These are phyloP conservation scores for Tuberolachnus salignus DNA, from an alignment of 2,888 invertebrate species.

Conservation along the genomic window DNA sequence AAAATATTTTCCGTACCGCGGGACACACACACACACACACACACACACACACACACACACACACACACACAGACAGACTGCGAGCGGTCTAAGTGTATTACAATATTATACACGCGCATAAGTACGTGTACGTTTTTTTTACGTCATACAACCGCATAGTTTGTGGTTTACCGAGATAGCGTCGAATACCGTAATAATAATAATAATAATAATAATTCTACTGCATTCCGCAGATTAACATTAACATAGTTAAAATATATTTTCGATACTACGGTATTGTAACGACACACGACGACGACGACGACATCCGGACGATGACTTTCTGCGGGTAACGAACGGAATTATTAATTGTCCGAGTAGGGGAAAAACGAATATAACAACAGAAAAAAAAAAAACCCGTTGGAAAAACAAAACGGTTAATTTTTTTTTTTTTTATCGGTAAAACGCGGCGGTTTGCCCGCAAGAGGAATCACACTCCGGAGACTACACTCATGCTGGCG, in stretches of 20 bases:
- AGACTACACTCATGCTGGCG: slow-evolving; percentile 38
- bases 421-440: neutral
- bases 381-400: neutral
- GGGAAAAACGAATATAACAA: no score
- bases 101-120: no score
- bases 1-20: no score
- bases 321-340: neutral
- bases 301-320: neutral
- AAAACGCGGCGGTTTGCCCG: slow-evolving; percentile 26
- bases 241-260: neutral
- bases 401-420: neutral
- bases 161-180: neutral
- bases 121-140: no score
- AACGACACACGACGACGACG: neutral
- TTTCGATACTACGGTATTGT: neutral
- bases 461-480: slow-evolving; percentile 51
- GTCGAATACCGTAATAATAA: slow-evolving; percentile 8
- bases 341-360: neutral
- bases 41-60: no score
- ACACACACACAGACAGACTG: no score
- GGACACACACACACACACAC: no score
- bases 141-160: neutral
- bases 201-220: slow-evolving; percentile 10
- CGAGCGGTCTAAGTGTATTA: no score
- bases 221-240: neutral